A percentile compares a stretch with the other conserved stretches of the same genome.
Evolutionary conservation across 53 echinoderm and acorn worm genomes (phyloP).

Genomic region (Zoroaster sp.): DNA sequence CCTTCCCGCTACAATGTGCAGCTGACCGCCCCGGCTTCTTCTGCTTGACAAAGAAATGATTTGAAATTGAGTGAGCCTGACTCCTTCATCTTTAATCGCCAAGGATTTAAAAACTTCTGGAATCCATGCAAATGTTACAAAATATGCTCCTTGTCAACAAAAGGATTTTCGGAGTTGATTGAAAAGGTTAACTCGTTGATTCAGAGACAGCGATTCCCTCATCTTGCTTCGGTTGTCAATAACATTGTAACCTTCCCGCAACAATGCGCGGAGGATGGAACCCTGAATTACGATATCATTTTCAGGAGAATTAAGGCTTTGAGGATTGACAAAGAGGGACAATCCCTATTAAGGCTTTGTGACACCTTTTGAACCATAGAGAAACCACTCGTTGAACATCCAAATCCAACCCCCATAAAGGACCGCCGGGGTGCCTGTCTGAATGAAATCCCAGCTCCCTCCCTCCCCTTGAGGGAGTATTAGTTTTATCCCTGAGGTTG

Average conservation of each 20-base stretch:
- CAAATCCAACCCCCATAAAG: background rate
- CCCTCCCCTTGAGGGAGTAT: background rate
- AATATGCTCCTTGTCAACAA: too few relatives aligned
- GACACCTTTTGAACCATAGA: constrained; percentile 14
- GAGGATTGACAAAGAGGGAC: background rate
- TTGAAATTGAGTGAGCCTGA: too few relatives aligned
- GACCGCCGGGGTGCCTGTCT: background rate
- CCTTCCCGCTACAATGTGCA: too few relatives aligned
- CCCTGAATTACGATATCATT: background rate
- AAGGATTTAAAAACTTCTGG: too few relatives aligned
- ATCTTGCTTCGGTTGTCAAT: background rate
- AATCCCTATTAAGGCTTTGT: background rate
- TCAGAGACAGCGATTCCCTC: background rate
- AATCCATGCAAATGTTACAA: too few relatives aligned
- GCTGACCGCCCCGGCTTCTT: too few relatives aligned
- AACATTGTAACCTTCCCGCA: background rate
- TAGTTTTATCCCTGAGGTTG: background rate
- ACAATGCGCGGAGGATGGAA: background rate
- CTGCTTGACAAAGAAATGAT: too few relatives aligned
- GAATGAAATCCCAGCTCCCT: background rate
- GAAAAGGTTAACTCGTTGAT: too few relatives aligned
- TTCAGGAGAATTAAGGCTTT: background rate
- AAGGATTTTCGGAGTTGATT: background rate
- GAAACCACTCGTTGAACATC: background rate
- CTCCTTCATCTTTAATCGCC: too few relatives aligned